Percentiles rank a stretch among this genome's conserved stretches.
Conservation (phyloP, 1,140 invertebrate genomes). For the Theocolax elegans region DNA sequence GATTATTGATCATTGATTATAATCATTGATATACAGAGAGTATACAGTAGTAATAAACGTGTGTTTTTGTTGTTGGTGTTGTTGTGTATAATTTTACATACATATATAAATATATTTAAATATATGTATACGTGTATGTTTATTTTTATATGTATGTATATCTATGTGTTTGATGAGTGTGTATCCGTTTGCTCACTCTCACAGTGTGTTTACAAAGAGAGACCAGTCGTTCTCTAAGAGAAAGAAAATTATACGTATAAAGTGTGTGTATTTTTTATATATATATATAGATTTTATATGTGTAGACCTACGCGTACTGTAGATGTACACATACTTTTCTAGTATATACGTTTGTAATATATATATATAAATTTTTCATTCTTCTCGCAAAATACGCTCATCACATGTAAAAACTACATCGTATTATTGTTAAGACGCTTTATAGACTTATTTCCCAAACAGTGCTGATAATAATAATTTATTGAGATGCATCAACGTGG, state of each 20-base stretch:
- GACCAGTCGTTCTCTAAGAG: conserved; percentile 12
- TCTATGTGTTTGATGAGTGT: conserved; percentile 49
- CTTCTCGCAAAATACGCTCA: conserved; percentile 23
- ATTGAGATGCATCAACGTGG: conserved; percentile 41
- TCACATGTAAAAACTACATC: conserved; percentile 32
- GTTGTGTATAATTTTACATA: conserved; percentile 22
- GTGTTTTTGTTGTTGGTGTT: too few relatives aligned
- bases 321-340: too few relatives aligned
- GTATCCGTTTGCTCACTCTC: conserved; percentile 32
- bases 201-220: conserved; percentile 27
- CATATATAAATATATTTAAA: too few relatives aligned
- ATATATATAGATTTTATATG: too few relatives aligned
- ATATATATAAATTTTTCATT: neutral
- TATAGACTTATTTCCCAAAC: conserved; percentile 36
- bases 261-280: neutral
- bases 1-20: conserved; percentile 64
- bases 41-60: conserved; percentile 37
- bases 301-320: too few relatives aligned
- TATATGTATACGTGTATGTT: too few relatives aligned
- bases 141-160: conserved; percentile 43
- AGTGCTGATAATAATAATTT: too few relatives aligned
- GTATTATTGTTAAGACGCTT: conserved; percentile 18
- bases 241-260: conserved; percentile 29
- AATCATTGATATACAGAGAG: conserved; percentile 58
- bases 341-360: conserved; percentile 1